These are phyloP conservation scores for Echinarachnius parma DNA, from an alignment of 53 echinoderm and acorn worm genomes.

Conservation along the genomic window DNA sequence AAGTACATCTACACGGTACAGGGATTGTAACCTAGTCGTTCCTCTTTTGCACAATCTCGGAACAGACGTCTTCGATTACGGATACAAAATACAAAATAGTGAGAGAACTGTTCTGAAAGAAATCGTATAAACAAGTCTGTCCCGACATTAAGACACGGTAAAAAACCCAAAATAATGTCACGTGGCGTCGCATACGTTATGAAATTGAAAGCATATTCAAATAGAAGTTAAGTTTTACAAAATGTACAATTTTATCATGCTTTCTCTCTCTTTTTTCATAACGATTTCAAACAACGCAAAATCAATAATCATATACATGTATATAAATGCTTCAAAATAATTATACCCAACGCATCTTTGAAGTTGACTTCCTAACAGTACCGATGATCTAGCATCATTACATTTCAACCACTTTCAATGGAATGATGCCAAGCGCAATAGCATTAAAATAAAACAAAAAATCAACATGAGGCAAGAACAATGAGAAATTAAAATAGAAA, in stretches of 20 bases:
- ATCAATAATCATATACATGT: neutral
- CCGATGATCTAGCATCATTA: slow-evolving; percentile 8
- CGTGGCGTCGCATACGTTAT: neutral
- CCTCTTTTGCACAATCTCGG: neutral
- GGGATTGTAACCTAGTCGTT: neutral
- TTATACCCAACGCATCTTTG: slow-evolving; percentile 5
- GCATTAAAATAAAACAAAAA: slow-evolving; percentile 16
- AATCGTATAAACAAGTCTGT: neutral
- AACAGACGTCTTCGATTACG: neutral
- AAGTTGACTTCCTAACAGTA: slow-evolving; percentile 34
- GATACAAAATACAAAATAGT: no score
- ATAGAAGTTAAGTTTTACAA: slow-evolving; percentile 52
- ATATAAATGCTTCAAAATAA: slow-evolving; percentile 1
- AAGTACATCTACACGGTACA: slow-evolving; percentile 18
- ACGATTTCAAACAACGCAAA: slow-evolving; percentile 18
- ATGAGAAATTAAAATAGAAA: neutral
- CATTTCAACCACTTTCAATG: slow-evolving; percentile 17
- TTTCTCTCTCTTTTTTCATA: slow-evolving; percentile 9
- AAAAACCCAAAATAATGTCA: neutral
- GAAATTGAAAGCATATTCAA: slow-evolving; percentile 33
- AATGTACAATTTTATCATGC: slow-evolving; percentile 46
- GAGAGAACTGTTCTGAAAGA: no score
- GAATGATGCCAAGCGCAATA: slow-evolving; percentile 39
- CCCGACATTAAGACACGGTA: neutral
- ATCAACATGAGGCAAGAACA: slow-evolving; percentile 42